These are phyloP conservation scores for Caenorhabditis sinica DNA, from an alignment of 2,888 invertebrate genomes.

Conservation along the genomic window DNA sequence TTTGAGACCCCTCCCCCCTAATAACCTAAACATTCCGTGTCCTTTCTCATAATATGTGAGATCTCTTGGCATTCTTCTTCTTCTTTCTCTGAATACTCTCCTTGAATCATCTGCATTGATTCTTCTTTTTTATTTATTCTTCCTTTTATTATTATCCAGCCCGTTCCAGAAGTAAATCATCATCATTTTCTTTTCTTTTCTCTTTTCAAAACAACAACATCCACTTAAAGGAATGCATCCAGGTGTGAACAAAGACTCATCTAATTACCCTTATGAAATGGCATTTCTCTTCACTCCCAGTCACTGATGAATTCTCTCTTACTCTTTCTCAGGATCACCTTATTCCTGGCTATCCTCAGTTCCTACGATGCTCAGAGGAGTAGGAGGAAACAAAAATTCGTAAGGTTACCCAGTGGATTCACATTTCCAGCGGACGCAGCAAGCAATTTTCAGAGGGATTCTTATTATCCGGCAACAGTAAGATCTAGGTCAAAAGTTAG, in stretches of 20 bases:
- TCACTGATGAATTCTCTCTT: background rate
- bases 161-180: slow-evolving; percentile 46
- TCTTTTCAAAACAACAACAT: slow-evolving; percentile 9
- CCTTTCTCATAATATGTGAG: slow-evolving; percentile 52
- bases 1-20: background rate
- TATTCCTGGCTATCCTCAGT: slow-evolving; percentile 14
- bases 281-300: background rate
- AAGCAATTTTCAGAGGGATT: slow-evolving; percentile 57
- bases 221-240: slow-evolving; percentile 50
- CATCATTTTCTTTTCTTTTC: background rate
- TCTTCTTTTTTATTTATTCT: background rate
- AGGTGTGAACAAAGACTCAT: slow-evolving; percentile 47
- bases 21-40: background rate
- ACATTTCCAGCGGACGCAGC: slow-evolving; percentile 62
- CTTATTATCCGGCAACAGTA: slow-evolving; percentile 58
- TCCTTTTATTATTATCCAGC: background rate
- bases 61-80: slow-evolving; percentile 32
- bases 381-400: slow-evolving; percentile 59
- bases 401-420: slow-evolving; percentile 57
- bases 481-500: background rate
- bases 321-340: background rate
- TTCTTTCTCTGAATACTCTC: slow-evolving; percentile 9
- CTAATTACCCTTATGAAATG: background rate
- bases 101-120: background rate
- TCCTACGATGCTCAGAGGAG: slow-evolving; percentile 39